Evolutionary conservation across 1,140 invertebrate genomes (phyloP).

Genomic region (Lutraria rhynchaena): DNA sequence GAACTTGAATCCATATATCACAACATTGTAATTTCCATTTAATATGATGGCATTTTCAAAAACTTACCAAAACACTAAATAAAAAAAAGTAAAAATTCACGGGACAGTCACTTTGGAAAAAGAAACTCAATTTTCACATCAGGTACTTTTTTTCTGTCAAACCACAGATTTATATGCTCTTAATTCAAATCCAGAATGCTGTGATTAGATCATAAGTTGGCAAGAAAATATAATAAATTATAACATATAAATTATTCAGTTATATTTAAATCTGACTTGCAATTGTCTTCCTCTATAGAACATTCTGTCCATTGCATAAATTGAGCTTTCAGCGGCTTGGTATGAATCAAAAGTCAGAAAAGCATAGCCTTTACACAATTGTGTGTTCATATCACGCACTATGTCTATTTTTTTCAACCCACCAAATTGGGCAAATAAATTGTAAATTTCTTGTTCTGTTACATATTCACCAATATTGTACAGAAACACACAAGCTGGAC

Average conservation of each 20-base stretch:
- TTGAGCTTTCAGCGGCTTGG: conserved; percentile 39
- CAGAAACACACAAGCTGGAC: conserved; percentile 26
- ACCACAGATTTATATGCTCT: too few species aligned
- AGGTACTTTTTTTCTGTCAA: too few species aligned
- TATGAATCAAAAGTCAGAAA: conserved; percentile 44
- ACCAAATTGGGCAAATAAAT: conserved; percentile 52
- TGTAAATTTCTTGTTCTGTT: conserved; percentile 38
- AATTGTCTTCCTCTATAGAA: conserved; percentile 44
- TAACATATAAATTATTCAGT: background rate
- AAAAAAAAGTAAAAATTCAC: too few species aligned
- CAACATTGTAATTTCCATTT: too few species aligned
- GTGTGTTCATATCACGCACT: conserved; percentile 14
- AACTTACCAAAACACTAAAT: too few species aligned
- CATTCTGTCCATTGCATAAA: conserved; percentile 40
- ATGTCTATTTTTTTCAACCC: conserved; percentile 52
- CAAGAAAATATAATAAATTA: too few species aligned
- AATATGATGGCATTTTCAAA: too few species aligned
- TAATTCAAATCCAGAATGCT: too few species aligned
- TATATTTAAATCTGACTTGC: conserved; percentile 45
- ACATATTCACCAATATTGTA: conserved; percentile 50
- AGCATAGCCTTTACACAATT: conserved; percentile 51
- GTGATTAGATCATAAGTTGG: too few species aligned
- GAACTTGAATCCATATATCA: too few species aligned
- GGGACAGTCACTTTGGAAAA: too few species aligned
- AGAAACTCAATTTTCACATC: too few species aligned